A percentile compares a stretch with the other conserved stretches of the same genome.
These are phyloP conservation scores for Trogon melanurus DNA, from an alignment of 2,113 vertebrate species.

Conservation along the genomic window DNA sequence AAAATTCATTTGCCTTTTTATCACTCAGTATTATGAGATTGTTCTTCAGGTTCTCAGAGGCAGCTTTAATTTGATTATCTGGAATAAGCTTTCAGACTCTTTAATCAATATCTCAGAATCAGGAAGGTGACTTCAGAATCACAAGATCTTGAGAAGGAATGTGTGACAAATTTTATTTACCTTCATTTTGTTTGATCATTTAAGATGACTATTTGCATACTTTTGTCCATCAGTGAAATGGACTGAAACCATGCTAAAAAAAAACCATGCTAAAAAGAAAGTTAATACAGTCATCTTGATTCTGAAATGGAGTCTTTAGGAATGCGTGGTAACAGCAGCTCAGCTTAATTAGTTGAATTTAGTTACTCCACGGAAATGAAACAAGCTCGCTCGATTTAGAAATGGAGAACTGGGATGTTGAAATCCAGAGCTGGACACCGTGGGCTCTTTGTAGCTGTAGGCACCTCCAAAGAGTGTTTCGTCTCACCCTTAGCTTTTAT, in stretches of 20 bases:
- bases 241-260: background rate
- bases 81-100: background rate
- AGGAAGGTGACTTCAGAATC: background rate
- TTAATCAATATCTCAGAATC: conserved; percentile 20
- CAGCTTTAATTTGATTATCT: conserved; percentile 29
- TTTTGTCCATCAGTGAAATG: background rate
- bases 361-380: conserved; percentile 36
- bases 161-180: background rate
- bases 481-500: background rate
- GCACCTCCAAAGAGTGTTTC: background rate
- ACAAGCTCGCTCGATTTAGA: background rate
- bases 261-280: background rate
- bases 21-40: conserved; percentile 6
- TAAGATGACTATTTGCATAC: conserved; percentile 4
- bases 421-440: background rate
- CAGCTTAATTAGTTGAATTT: conserved; percentile 40
- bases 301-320: background rate
- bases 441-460: background rate
- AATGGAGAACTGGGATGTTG: background rate
- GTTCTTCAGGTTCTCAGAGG: conserved; percentile 22
- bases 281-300: background rate
- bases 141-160: background rate
- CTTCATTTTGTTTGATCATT: background rate
- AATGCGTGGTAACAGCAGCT: conserved; percentile 17
- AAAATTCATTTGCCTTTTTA: conserved; percentile 23